Evolutionary conservation across 2,888 invertebrate species (phyloP).

Genomic region (Melanargia galathea): DNA sequence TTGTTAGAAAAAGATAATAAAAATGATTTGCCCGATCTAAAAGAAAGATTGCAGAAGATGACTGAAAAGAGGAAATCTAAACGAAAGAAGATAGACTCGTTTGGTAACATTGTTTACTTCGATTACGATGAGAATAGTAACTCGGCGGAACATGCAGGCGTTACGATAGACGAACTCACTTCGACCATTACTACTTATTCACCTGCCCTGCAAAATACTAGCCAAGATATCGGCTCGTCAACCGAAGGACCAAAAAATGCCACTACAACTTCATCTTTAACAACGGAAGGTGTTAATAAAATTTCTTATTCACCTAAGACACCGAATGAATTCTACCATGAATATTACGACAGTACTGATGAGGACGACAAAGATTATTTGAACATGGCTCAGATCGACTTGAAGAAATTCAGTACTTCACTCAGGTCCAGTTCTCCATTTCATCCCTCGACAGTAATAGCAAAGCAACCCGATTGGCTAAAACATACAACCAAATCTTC

Average conservation of each 20-base stretch:
- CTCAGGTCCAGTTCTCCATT: conserved; percentile 26
- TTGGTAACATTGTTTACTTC: conserved; percentile 61
- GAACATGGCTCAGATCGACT: conserved; percentile 62
- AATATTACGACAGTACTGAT: conserved; percentile 61
- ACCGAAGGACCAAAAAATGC: conserved; percentile 18
- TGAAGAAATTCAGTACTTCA: conserved; percentile 58
- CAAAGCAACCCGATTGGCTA: conserved; percentile 18
- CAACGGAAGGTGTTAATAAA: conserved; percentile 20
- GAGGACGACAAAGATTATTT: conserved; percentile 67
- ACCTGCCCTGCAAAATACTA: conserved; percentile 8
- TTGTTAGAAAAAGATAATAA: conserved; percentile 57
- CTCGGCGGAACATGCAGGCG: conserved; percentile 51
- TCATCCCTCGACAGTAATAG: conserved; percentile 10
- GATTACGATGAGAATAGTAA: conserved; percentile 64
- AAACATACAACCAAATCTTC: conserved; percentile 40
- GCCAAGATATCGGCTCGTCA: neutral
- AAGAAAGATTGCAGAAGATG: conserved; percentile 69
- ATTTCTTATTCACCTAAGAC: conserved; percentile 43
- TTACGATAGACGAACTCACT: conserved; percentile 38
- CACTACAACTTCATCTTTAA: conserved; percentile 26
- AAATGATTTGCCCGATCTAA: conserved; percentile 61
- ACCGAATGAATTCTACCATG: conserved; percentile 54
- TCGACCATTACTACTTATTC: conserved; percentile 27
- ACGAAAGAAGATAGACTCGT: conserved; percentile 63
- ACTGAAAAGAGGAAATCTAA: conserved; percentile 69